Conservation (phyloP, 1,140 invertebrate species). For the Meloidogyne floridensis region DNA sequence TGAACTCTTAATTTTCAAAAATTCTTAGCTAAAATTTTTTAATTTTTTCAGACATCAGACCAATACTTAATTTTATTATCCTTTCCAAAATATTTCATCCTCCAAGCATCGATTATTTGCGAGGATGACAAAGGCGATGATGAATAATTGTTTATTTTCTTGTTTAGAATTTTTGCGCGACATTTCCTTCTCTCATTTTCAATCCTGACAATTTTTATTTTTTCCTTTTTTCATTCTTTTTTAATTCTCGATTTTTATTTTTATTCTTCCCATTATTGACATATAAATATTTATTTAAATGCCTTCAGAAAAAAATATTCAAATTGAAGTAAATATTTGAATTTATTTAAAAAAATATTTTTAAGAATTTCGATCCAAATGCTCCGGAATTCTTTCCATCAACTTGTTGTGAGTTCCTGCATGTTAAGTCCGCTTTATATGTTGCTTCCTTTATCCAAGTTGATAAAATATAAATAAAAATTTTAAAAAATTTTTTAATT, state of each 20-base stretch:
- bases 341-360: not conserved
- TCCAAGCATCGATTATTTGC: not conserved
- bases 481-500: constrained; percentile 24
- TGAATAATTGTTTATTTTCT: not conserved
- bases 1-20: too few species aligned
- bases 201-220: constrained; percentile 1
- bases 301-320: not conserved
- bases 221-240: not conserved
- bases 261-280: too few species aligned
- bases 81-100: not conserved
- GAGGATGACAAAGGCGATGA: not conserved
- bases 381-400: constrained; percentile 51
- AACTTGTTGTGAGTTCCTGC: constrained; percentile 55
- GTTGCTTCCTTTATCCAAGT: constrained; percentile 49
- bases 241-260: not conserved
- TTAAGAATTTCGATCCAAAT: constrained; percentile 45
- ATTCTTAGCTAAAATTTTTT: too few species aligned
- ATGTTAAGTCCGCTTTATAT: constrained; percentile 54
- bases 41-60: too few species aligned
- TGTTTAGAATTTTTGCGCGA: not conserved
- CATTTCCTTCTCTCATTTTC: not conserved
- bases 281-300: not conserved
- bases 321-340: not conserved
- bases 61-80: too few species aligned
- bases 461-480: too few species aligned